Base-by-base conservation (phyloP, 2,888 invertebrate species). In the Erannis defoliaria region DNA sequence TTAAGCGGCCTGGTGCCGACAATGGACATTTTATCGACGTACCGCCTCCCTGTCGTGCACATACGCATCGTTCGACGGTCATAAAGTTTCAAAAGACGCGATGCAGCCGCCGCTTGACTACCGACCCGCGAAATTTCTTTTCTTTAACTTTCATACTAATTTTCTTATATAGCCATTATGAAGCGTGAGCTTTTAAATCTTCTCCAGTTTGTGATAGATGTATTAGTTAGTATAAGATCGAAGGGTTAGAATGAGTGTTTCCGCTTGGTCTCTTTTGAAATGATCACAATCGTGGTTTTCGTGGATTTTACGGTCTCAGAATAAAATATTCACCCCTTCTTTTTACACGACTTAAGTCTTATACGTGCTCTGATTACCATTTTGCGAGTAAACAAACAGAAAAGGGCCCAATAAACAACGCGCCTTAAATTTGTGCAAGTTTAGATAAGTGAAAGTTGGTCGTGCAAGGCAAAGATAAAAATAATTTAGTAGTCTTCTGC, bases 21-120 rank as follows among this genome's bases (percentile, higher is more conserved):
- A 86, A 87, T 87, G 86, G 85, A 78, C 76, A 86, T 89, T 90
- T 90, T 90, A 89, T 89, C 86, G 85, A 70, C 80, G 75, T 74
- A 79, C 83, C 80, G 81, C 76, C 79, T 85, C 83, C 82, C 82
- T 79, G 80, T 70, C 80, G 80, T 75, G 76, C 79, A 84, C 82
- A 82, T 79, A 82, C 82, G 81, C 82, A 80, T 85, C 85, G 84
- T 88, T 89, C 86, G 78, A 71, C 75, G 80, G 77, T 79, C 86
- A 82, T 88, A 87, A 85, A 85, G 85, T 85, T 80, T 72, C 75
- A 71, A 80, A 79, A 77, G 12, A 74, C 74, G 75, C n/a, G n/a
- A n/a, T n/a, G n/a, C n/a, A n/a, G n/a, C n/a, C n/a, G n/a, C 70
- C 73, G 66, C 75, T 77, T 79, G 75, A 77, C 81, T 78, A 75